Conservation (phyloP, 92 coral and sea anemone genomes). For the Palythoa heliodiscus region DNA sequence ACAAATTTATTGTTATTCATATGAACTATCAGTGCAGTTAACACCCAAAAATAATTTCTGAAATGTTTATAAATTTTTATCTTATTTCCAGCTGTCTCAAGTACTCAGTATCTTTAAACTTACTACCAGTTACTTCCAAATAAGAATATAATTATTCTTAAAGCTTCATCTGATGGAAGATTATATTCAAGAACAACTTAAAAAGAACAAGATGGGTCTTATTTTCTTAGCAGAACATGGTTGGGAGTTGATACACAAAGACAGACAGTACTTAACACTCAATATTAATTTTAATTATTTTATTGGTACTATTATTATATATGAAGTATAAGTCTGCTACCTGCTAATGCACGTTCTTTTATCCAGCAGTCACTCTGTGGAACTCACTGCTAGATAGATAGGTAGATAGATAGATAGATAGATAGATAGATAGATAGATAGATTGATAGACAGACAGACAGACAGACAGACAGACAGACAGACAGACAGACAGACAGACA, state of each 20-base stretch:
- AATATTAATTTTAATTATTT: too few species aligned
- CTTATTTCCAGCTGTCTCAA: not conserved
- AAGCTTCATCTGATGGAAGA: conserved; percentile 10
- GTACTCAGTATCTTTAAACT: not conserved
- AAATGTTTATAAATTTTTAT: not conserved
- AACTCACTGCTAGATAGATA: too few species aligned
- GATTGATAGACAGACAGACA: too few species aligned
- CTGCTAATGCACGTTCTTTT: too few species aligned
- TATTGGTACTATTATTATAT: too few species aligned
- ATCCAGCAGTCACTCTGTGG: too few species aligned
- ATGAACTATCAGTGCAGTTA: conserved; percentile 1
- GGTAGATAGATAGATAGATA: too few species aligned
- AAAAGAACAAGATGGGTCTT: conserved; percentile 16
- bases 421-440: too few species aligned
- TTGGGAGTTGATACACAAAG: conserved; percentile 12
- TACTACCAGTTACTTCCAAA: not conserved
- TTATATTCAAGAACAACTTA: not conserved
- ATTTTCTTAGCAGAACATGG: conserved; percentile 12
- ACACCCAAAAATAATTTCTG: not conserved
- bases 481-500: too few species aligned
- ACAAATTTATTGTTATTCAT: not conserved
- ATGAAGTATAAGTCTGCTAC: too few species aligned
- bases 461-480: too few species aligned
- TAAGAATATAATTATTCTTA: not conserved
- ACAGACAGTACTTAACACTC: not conserved